Evolutionary conservation across 1,140 invertebrate species (phyloP).

Genomic region (Bombus ignitus): DNA sequence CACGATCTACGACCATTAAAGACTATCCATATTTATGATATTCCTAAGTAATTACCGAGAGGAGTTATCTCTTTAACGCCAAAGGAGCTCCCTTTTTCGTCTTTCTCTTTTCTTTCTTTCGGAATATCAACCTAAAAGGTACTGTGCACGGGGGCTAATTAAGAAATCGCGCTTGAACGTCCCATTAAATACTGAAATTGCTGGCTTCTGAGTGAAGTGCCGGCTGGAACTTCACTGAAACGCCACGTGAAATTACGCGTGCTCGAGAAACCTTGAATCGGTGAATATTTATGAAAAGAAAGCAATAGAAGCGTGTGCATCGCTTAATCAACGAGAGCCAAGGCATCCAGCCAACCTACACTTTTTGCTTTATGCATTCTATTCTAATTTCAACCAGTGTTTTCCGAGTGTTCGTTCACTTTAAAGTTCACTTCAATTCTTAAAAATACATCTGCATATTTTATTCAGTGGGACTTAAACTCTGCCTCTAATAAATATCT

Average conservation of each 20-base stretch:
- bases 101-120: too few species aligned
- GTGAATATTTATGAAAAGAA: slow-evolving; percentile 24
- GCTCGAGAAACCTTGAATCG: slow-evolving; percentile 12
- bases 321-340: background rate
- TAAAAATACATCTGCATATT: too few species aligned
- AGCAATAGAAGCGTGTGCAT: background rate
- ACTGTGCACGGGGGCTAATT: slow-evolving; percentile 21
- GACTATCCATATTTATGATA: slow-evolving; percentile 33
- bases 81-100: background rate
- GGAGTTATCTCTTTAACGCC: slow-evolving; percentile 19
- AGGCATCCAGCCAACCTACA: background rate
- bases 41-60: slow-evolving; percentile 20
- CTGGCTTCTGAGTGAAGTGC: slow-evolving; percentile 5
- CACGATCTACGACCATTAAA: background rate
- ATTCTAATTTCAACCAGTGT: background rate
- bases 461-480: too few species aligned
- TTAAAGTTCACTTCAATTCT: too few species aligned
- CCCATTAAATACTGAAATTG: slow-evolving; percentile 43
- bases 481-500: too few species aligned
- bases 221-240: background rate
- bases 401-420: too few species aligned
- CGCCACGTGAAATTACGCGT: slow-evolving; percentile 19
- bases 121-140: slow-evolving; percentile 3
- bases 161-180: slow-evolving; percentile 45
- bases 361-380: background rate